Evolutionary conservation across 2,797 vertebrate genomes (phyloP), one percentile per base, ranked within the genome.

Genomic region (Galagoides demidoff): DNA sequence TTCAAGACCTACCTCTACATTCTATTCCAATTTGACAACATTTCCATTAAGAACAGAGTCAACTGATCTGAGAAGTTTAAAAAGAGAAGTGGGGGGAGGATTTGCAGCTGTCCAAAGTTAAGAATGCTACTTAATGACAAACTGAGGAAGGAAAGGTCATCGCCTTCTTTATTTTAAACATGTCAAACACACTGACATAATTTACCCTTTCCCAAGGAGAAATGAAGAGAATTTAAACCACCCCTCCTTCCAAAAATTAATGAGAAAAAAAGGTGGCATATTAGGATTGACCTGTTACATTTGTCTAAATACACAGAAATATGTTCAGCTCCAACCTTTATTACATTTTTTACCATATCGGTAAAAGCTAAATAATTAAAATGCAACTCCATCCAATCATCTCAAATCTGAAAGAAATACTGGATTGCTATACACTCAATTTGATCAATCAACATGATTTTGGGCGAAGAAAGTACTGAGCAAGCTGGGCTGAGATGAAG

Each of bases 31-130:
- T 82, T 84, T 93, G 94, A 94, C 43, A 96, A 66, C 94, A 86
- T 77, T 85, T 94, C 23, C 73, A 55, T 77, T 77, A 96, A 96
- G n/a, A 94, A 97, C 27, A 96, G 70, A 97, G 45, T 61, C 71
- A 94, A 73, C 95, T 64, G 92, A 83, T 83, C 57, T 96, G 91
- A 97, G 78, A 83, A 93, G 85, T 86, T 96, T 92, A 96, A 78
- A 39, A 95, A 61, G 71, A 97, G 94, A 97, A 98, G 97, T 22
- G 94, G 94, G 94, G 76, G 94, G 85, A 90, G 20, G 16, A 77
- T 45, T 5, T 93, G 85, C 86, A 97, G 96, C 16, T 89, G 89
- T 94, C 95, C 73, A 95, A 97, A 93, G 82, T 93, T 73, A 34
- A 90, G 98, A 98, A 95, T 94, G 88, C 52, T 71, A 68, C 45